Evolutionary conservation across 2,113 vertebrate genomes (phyloP).

Genomic region (Pipra filicauda): DNA sequence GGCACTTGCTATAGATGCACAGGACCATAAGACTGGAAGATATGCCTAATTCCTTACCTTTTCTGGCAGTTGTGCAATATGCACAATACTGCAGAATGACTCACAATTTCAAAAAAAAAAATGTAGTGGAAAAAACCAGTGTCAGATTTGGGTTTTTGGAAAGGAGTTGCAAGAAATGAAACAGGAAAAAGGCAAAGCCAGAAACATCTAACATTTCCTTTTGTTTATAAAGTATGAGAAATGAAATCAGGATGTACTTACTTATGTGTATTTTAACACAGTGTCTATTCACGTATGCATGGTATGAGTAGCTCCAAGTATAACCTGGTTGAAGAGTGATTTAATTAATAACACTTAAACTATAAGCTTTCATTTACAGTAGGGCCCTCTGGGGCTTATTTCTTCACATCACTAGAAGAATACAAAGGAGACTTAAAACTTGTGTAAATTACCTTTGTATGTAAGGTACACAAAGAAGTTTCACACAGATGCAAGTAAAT

Average conservation of each 20-base stretch:
- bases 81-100: neutral
- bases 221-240: neutral
- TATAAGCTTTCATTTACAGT: slow-evolving; percentile 17
- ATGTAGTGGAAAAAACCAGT: neutral
- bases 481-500: neutral
- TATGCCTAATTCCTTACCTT: neutral
- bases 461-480: neutral
- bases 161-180: neutral
- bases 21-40: neutral
- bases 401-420: neutral
- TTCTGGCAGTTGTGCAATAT: neutral
- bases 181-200: neutral
- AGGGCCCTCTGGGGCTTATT: neutral
- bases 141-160: neutral
- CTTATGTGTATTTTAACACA: slow-evolving; percentile 46
- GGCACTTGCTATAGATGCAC: neutral
- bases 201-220: neutral
- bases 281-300: slow-evolving; percentile 38
- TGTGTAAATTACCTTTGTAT: neutral
- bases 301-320: slow-evolving; percentile 26
- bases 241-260: slow-evolving; percentile 49
- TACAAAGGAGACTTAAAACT: neutral
- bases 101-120: neutral
- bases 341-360: slow-evolving; percentile 51
- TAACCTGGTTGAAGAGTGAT: slow-evolving; percentile 34